Base-by-base conservation (phyloP, 2,888 invertebrate species). In the Ischnus inquisitorius region DNA sequence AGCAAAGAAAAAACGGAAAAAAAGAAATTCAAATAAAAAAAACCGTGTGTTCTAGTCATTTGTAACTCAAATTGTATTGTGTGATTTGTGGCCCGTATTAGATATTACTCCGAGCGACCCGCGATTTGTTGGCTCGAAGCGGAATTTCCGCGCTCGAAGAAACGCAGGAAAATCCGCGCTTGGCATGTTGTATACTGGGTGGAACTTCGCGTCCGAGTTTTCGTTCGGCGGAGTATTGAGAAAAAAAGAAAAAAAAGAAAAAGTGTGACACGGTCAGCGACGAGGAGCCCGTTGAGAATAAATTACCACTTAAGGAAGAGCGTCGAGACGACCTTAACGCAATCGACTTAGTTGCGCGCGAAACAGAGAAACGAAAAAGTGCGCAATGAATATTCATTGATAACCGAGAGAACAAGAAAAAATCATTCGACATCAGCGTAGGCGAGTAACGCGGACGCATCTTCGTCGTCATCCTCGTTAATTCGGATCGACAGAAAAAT, bases 41-140 rank as follows among this genome's bases (percentile, higher is more conserved):
- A 76, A 65, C 39, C 48, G 76, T 76, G 76, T 76, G 76, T 76
- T 76, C 76, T 76, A 76, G 65, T 76, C 16, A 65, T 76, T 76
- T 76, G 65, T 76, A 67, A 76, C 22, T 65, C 64, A 51, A 76
- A n/a, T 76, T 76, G 65, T 76, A 76, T 65, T 41, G 65, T 51
- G 76, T 76, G 76, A 76, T 76, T 65, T 41, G 54, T 76, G 22
- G 65, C 64, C 43, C 41, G 46, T 74, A 43, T 41, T 67, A 39
- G 22, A 34, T 39, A n/a, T 39, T 19, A 34, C 39, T 75, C 48
- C 48, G 74, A 28, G 28, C 64, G 64, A 64, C 3, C 22, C 48
- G 51, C 46, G 51, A 75, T 51, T 64, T 39, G 43, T 46, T 48
- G 14, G 10, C 19, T 75, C 48, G 28, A 22, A 48, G 19, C 16